Conservation (phyloP, 2,113 vertebrate genomes). For the Paradoxurus hermaphroditus region DNA sequence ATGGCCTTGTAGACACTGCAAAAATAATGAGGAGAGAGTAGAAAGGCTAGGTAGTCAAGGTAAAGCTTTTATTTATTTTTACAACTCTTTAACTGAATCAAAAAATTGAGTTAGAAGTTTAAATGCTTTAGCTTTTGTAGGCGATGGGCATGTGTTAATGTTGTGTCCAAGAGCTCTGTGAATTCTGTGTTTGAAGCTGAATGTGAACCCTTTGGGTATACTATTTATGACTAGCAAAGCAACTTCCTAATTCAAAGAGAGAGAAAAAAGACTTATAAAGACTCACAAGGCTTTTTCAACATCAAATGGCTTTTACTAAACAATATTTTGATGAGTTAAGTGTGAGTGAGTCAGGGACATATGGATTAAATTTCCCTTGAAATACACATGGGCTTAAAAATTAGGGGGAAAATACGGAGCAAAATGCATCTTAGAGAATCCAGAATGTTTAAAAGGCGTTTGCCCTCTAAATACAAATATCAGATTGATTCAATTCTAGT, state of each 20-base stretch:
- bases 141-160: neutral
- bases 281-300: slow-evolving; percentile 70
- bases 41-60: neutral
- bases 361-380: slow-evolving; percentile 79
- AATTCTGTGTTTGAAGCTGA: slow-evolving; percentile 54
- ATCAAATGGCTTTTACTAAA: slow-evolving; percentile 78
- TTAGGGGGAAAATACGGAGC: slow-evolving; percentile 51
- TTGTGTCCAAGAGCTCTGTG: slow-evolving; percentile 5
- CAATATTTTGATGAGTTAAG: slow-evolving; percentile 80
- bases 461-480: slow-evolving; percentile 14
- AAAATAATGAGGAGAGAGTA: neutral
- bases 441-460: slow-evolving; percentile 49
- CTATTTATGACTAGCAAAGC: slow-evolving; percentile 66
- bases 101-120: slow-evolving; percentile 66
- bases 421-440: slow-evolving; percentile 61
- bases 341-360: slow-evolving; percentile 77
- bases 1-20: neutral
- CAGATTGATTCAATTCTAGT: neutral
- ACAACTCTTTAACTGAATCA: neutral
- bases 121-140: slow-evolving; percentile 68
- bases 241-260: slow-evolving; percentile 72
- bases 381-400: slow-evolving; percentile 76
- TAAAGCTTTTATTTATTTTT: slow-evolving; percentile 53
- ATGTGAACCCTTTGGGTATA: slow-evolving; percentile 41
- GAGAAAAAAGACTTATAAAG: slow-evolving; percentile 61